phyloP scores from a whole-genome alignment of 2,797 vertebrate species.

The Urosaurus nigricauda region DNA sequence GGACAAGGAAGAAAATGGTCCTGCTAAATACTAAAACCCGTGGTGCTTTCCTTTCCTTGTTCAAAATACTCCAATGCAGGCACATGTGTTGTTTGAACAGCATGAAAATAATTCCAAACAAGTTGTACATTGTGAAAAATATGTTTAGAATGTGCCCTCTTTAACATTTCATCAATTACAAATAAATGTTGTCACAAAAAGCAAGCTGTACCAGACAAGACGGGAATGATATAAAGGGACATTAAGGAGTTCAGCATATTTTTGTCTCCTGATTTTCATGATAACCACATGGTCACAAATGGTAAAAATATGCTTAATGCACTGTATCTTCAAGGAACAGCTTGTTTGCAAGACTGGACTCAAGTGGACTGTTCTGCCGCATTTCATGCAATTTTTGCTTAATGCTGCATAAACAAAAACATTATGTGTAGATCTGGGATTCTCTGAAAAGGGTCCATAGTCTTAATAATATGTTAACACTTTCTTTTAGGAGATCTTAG shows the following conservation, averaged over 20 bases:
- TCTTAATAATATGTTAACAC: background rate
- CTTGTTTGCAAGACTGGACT: background rate
- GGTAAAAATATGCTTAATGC: background rate
- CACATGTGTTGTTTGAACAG: background rate
- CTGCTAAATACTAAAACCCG: constrained; percentile 8
- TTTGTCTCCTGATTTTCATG: constrained; percentile 10
- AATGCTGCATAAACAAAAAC: background rate
- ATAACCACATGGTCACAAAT: background rate
- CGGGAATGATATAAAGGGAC: constrained; percentile 9
- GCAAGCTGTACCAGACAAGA: constrained; percentile 1
- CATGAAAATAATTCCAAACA: background rate
- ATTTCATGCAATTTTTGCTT: background rate
- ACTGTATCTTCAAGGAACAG: background rate
- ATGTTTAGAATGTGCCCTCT: constrained; percentile 10
- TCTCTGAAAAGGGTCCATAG: background rate
- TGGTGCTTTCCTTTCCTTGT: background rate
- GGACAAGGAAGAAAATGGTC: background rate
- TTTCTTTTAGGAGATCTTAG: too few relatives aligned
- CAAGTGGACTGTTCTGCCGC: background rate
- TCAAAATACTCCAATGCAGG: background rate
- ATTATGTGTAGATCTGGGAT: background rate
- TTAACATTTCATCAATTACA: background rate
- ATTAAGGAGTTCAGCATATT: constrained; percentile 7
- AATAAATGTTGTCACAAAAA: background rate
- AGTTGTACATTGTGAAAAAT: constrained; percentile 12